Evolutionary conservation across 2,888 invertebrate species (phyloP).

Genomic region (Pristionchus entomophagus): DNA sequence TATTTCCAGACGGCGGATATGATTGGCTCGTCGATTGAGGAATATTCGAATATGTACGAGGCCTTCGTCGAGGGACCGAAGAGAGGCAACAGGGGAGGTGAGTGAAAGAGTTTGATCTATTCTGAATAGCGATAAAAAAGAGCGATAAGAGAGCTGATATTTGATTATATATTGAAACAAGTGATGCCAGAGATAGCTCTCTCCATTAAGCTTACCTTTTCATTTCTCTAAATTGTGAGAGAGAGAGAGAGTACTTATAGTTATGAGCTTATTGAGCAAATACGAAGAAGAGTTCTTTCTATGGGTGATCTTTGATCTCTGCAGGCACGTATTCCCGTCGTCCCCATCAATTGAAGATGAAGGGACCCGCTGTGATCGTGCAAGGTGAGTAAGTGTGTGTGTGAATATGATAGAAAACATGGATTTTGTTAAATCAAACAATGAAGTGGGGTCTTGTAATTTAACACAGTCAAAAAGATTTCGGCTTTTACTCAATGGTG

Average conservation of each 20-base stretch:
- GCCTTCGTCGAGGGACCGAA: conserved; percentile 63
- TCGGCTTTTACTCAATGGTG: too few relatives aligned
- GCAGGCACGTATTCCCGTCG: conserved; percentile 27
- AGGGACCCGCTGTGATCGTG: conserved; percentile 48
- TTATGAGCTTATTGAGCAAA: background rate
- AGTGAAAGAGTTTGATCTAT: background rate
- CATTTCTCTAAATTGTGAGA: background rate
- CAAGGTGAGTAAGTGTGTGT: conserved; percentile 26
- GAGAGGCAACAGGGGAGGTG: conserved; percentile 52
- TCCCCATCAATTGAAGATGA: conserved; percentile 37
- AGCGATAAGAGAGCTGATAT: too few relatives aligned
- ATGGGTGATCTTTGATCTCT: background rate
- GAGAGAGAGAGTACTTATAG: background rate
- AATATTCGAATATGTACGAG: conserved; percentile 61
- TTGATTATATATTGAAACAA: too few relatives aligned
- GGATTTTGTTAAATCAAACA: too few relatives aligned
- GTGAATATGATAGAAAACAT: background rate
- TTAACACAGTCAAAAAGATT: too few relatives aligned
- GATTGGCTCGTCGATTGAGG: conserved; percentile 52
- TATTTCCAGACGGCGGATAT: background rate
- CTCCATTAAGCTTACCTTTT: too few relatives aligned
- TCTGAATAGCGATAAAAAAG: background rate
- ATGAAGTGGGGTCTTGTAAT: too few relatives aligned
- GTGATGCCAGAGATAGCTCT: too few relatives aligned
- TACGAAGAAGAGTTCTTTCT: background rate